phyloP scores from a whole-genome alignment of 2,888 invertebrate species.

The Troides oblongomaculatus region DNA sequence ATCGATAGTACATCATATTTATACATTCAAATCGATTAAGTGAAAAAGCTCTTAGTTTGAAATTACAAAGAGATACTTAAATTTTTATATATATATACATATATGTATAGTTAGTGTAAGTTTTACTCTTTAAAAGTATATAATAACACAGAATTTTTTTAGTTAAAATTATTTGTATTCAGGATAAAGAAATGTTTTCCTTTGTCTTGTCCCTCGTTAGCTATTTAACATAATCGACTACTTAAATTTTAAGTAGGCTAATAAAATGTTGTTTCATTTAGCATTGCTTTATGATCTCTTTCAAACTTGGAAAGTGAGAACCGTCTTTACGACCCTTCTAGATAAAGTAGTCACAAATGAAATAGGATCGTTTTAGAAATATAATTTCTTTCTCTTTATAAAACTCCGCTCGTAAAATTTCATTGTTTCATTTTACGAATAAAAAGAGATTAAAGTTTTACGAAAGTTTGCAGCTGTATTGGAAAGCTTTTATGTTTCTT shows the following conservation, averaged over 20 bases:
- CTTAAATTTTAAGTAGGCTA: slow-evolving; percentile 10
- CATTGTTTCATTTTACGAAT: not conserved
- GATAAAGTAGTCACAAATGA: not conserved
- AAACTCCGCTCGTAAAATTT: slow-evolving; percentile 6
- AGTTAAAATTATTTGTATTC: not conserved
- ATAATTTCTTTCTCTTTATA: not conserved
- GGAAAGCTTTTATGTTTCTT: not conserved
- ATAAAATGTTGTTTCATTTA: slow-evolving; percentile 13
- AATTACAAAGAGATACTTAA: too few species aligned
- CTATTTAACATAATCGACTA: not conserved
- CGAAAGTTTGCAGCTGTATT: not conserved
- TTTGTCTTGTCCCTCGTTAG: not conserved
- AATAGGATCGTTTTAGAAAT: not conserved
- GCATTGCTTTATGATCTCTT: slow-evolving; percentile 6
- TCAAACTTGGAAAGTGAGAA: slow-evolving; percentile 3
- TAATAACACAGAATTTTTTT: not conserved
- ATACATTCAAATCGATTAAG: too few species aligned
- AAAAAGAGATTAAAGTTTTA: slow-evolving; percentile 4
- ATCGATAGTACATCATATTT: too few species aligned
- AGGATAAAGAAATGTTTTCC: not conserved
- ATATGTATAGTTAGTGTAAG: too few species aligned
- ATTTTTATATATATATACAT: too few species aligned
- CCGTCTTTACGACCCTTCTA: not conserved
- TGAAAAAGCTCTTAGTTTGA: too few species aligned
- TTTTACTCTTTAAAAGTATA: too few species aligned